phyloP scores from a whole-genome alignment of 2,797 vertebrate genomes.

The Pristis pectinata region DNA sequence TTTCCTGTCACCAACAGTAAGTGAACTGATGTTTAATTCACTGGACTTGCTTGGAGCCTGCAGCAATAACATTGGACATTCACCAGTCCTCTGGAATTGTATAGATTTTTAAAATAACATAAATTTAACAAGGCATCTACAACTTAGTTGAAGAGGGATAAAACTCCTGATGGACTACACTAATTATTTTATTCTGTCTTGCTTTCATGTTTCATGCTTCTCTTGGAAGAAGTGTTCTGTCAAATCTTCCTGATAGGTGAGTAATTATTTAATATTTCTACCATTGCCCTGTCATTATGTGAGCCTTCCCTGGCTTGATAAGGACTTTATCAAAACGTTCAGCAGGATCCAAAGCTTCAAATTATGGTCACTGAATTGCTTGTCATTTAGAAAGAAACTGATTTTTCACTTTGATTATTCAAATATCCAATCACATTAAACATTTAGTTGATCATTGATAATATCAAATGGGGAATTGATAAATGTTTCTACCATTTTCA shows the following conservation, averaged over 20 bases:
- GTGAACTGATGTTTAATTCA: not conserved
- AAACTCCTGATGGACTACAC: too few species aligned
- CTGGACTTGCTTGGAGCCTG: not conserved
- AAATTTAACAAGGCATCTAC: too few species aligned
- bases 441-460: not conserved
- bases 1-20: not conserved
- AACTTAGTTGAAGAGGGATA: too few species aligned
- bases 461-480: not conserved
- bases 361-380: not conserved
- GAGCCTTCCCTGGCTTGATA: not conserved
- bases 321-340: not conserved
- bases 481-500: not conserved
- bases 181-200: too few species aligned
- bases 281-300: not conserved
- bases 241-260: not conserved
- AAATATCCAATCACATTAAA: not conserved
- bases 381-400: not conserved
- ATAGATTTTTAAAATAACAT: not conserved
- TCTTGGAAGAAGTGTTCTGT: too few species aligned
- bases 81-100: not conserved
- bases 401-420: conserved; percentile 18
- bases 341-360: conserved; percentile 23
- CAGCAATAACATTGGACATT: not conserved
- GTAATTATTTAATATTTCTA: not conserved
- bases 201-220: too few species aligned